Evolutionary conservation across 2,888 invertebrate species (phyloP), one percentile per base, ranked within the genome.

Genomic region (Bellardia bayeri): DNA sequence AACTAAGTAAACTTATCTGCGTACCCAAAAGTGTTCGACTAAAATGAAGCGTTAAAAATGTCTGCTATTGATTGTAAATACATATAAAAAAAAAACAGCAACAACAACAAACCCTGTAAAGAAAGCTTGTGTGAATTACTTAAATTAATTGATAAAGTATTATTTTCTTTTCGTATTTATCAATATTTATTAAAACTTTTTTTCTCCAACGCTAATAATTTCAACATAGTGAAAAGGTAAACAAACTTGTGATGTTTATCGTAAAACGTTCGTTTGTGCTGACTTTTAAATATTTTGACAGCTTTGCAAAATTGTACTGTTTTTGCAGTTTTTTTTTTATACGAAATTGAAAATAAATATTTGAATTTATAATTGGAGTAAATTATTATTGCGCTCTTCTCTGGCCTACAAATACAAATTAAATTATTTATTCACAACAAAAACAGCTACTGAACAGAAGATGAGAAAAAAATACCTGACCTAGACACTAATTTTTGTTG

Each of bases 121-220:
- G 80, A 80, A 80, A 80, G 63, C 61, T 69, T 33, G 71, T 63
- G 33, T 51, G 51, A 80, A 63, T 58, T 74, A 74, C 74, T 74
- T 61, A 7, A 69, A 51, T 45, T 79, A 72, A 64, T 54, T 64
- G 63, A 81, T 54, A 40, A 71, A 56, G n/a, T 78, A 16, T 61
- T 71, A n/a, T 23, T 37, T 33, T 33, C 37, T 68, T 58, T 63
- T 74, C 11, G 33, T 33, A 49, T 69, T 79, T 49, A 16, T 58
- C 33, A 58, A 69, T 61, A 49, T 49, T 58, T 61, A 61, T 61
- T 49, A 37, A 9, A 49, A 49, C 30, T 40, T 9, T 51, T 76
- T 37, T 58, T 58, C 63, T 58, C 49, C 30, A 8, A 42, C 42
- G 11, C 56, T 42, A 9, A 11, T 6, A 30, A 66, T 37, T 66